Evolutionary conservation across 2,113 vertebrate species (phyloP), one percentile per base, ranked within the genome.

Genomic region (Theristicus caerulescens): DNA sequence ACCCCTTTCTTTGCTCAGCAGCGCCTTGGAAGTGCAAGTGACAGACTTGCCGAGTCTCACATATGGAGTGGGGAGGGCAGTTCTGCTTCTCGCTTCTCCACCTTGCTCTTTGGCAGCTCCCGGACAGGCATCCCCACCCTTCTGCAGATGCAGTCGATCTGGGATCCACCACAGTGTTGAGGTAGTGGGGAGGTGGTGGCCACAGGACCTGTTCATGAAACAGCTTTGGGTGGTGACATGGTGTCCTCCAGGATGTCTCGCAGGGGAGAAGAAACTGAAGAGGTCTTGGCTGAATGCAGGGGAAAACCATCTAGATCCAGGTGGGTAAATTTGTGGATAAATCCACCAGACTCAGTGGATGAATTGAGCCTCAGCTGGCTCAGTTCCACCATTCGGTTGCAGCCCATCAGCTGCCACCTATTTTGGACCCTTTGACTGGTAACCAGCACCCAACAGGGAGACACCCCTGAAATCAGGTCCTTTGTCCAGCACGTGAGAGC

Each of bases 161-260:
- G 67, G 78, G 64, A 87, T 38, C 47, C 65, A 25, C 5, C 0
- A 11, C 0, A 0, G 14, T 8, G 14, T 4, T 0, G 0, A 65
- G 47, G 61, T 10, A 32, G 27, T 17, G 54, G 19, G 32, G 18
- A 77, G 14, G 29, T 21, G n/a, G 40, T 36, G 36, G 46, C 34
- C 54, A 34, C 21, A 19, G 21, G 40, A 42, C 40, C 40, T 42
- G 54, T 57, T 49, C 20, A 10, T 44, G 20, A 25, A 89, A 65
- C 44, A 65, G 54, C 38, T 95, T 42, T 73, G 67, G 40, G 21
- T 65, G 40, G 47, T 86, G 46, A 65, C 2, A 0, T 22, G 49
- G 29, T 52, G 47, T 44, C 11, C 5, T 7, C 46, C 59, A 55
- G 47, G 24, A 4, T 0, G 0, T 10, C 3, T 19, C 0, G 1